Evolutionary conservation across 2,797 vertebrate species (phyloP).

Genomic region (Mycteria americana): DNA sequence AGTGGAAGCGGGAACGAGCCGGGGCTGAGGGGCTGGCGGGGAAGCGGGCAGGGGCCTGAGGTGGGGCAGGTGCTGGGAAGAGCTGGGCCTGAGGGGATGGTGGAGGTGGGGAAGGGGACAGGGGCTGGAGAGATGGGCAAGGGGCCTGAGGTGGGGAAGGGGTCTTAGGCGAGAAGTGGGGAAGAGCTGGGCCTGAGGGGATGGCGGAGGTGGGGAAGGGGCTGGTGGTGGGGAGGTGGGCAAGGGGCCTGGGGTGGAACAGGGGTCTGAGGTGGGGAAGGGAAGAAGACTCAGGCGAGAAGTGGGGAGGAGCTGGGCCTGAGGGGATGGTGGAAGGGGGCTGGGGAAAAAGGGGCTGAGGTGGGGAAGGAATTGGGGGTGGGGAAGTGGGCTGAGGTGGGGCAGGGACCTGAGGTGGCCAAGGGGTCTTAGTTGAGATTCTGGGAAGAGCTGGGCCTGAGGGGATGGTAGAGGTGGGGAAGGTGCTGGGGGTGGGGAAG

Average conservation of each 20-base stretch:
- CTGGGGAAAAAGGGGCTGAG: too few species aligned
- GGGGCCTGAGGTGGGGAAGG: not conserved
- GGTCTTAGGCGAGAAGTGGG: too few species aligned
- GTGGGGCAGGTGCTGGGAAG: not conserved
- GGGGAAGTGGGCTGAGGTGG: too few species aligned
- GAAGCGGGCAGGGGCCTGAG: not conserved
- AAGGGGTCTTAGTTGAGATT: too few species aligned
- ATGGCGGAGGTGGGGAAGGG: too few species aligned
- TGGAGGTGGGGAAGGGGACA: not conserved
- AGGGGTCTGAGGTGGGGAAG: not conserved
- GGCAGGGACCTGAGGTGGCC: too few species aligned
- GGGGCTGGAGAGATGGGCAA: too few species aligned
- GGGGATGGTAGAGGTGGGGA: not conserved
- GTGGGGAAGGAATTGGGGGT: too few species aligned
- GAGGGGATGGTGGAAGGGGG: not conserved
- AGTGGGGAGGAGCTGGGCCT: not conserved
- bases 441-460: not conserved
- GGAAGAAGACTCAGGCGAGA: not conserved
- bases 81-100: not conserved
- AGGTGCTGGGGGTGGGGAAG: too few species aligned
- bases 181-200: too few species aligned
- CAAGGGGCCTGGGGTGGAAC: too few species aligned
- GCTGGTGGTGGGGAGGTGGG: too few species aligned
- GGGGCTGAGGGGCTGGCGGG: not conserved
- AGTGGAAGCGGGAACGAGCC: not conserved